phyloP scores from a whole-genome alignment of 1,140 invertebrate species.

The Lethrus apterus region DNA sequence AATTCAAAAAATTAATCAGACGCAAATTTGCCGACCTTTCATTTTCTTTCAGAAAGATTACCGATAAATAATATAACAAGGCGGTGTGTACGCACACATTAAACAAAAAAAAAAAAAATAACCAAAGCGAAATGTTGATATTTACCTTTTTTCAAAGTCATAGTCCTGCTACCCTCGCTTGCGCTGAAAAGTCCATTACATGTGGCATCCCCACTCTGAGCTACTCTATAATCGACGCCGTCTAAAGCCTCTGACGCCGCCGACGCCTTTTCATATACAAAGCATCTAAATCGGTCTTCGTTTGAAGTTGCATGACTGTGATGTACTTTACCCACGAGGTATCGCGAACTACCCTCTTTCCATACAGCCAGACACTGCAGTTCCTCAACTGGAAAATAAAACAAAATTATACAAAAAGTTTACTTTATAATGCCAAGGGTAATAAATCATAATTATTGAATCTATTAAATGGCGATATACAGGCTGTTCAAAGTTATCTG shows the following conservation, averaged over 20 bases:
- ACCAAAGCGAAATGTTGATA: no score
- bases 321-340: slow-evolving; percentile 72
- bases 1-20: no score
- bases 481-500: no score
- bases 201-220: slow-evolving; percentile 81
- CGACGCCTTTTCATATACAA: slow-evolving; percentile 76
- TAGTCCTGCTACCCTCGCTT: slow-evolving; percentile 65
- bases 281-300: slow-evolving; percentile 87
- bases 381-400: slow-evolving; percentile 63
- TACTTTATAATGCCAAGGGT: neutral
- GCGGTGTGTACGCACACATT: no score
- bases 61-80: no score
- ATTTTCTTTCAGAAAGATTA: no score
- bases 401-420: slow-evolving; percentile 21
- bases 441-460: neutral
- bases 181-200: slow-evolving; percentile 80
- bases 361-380: slow-evolving; percentile 78
- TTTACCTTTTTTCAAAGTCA: slow-evolving; percentile 63
- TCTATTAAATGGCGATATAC: no score
- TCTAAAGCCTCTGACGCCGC: slow-evolving; percentile 38
- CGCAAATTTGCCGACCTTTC: no score
- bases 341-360: slow-evolving; percentile 82
- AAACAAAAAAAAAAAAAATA: no score
- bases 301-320: slow-evolving; percentile 80
- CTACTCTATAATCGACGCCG: slow-evolving; percentile 66